Percentiles rank a stretch among this genome's conserved stretches.
These are phyloP conservation scores for Phaethon lepturus DNA, from an alignment of 2,113 vertebrate genomes.

Conservation along the genomic window DNA sequence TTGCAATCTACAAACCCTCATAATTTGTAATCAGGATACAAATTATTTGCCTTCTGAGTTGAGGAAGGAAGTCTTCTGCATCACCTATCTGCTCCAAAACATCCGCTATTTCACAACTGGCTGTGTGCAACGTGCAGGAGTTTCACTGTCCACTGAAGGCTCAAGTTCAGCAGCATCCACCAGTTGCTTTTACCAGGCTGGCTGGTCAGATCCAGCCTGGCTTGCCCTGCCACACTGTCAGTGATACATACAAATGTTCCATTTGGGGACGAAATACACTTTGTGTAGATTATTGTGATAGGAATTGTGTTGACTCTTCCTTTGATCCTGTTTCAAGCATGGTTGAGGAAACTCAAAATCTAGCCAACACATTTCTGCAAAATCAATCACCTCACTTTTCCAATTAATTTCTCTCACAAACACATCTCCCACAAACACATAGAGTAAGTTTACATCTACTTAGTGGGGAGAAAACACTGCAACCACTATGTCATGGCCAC, in stretches of 20 bases:
- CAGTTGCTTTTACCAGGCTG: not conserved
- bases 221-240: rapidly evolving
- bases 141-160: not conserved
- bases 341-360: not conserved
- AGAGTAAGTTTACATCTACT: not conserved
- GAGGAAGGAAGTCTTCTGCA: constrained; percentile 69
- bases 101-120: constrained; percentile 25
- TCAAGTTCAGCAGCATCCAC: not conserved
- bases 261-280: not conserved
- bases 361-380: not conserved
- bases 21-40: constrained; percentile 68
- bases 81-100: constrained; percentile 64
- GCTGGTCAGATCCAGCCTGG: not conserved
- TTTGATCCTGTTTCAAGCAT: not conserved
- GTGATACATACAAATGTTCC: not conserved
- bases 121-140: not conserved
- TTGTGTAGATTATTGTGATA: too few species aligned
- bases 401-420: not conserved
- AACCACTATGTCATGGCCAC: not conserved
- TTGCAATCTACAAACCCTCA: constrained; percentile 38
- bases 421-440: not conserved
- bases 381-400: not conserved
- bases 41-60: constrained; percentile 53
- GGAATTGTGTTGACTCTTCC: not conserved
- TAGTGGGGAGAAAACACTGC: not conserved